phyloP scores from a whole-genome alignment of 2,113 vertebrate species.

The Rhipidura dahli region DNA sequence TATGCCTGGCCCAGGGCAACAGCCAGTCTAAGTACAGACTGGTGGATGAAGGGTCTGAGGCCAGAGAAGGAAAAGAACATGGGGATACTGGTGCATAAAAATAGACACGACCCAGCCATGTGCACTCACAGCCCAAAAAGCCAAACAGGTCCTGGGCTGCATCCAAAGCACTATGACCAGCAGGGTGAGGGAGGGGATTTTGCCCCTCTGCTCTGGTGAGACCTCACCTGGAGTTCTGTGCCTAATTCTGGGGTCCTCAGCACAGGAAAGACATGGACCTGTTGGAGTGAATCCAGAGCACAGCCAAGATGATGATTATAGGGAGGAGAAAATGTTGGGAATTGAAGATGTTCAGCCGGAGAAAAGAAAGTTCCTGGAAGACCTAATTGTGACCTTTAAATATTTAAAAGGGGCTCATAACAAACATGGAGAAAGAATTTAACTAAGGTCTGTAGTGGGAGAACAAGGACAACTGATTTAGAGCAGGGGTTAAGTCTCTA shows the following conservation, averaged over 20 bases:
- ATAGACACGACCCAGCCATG: neutral
- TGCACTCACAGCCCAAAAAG: neutral
- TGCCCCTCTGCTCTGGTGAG: neutral
- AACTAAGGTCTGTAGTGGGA: neutral
- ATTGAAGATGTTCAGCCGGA: neutral
- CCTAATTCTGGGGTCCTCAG: neutral
- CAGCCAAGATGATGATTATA: neutral
- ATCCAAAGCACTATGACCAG: rapidly evolving
- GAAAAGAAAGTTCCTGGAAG: neutral
- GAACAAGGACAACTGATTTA: neutral
- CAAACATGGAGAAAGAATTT: neutral
- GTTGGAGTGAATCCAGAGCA: neutral
- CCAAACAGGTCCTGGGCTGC: neutral
- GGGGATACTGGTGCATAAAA: neutral
- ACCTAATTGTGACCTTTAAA: neutral
- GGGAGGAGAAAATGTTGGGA: neutral
- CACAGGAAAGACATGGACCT: neutral
- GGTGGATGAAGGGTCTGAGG: neutral
- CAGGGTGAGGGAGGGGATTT: neutral
- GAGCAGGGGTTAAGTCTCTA: neutral
- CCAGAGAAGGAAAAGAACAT: neutral
- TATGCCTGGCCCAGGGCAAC: neutral
- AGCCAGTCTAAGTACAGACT: neutral
- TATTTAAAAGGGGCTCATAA: neutral
- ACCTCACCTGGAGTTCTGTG: rapidly evolving